Conservation (phyloP, 2,888 invertebrate species). For the Calephelis perditalis region DNA sequence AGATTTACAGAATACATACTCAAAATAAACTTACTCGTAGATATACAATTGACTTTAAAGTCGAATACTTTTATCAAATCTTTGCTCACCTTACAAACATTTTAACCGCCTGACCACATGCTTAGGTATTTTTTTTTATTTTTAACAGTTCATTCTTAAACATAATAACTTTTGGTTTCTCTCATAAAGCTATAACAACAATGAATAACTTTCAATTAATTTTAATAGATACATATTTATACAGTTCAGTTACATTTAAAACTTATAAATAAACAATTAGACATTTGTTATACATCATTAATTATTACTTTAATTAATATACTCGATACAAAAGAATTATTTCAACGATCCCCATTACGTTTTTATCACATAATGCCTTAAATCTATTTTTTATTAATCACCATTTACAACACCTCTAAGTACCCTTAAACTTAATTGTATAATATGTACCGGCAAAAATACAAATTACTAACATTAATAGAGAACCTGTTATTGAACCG, state of each 20-base stretch:
- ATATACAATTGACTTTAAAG: slow-evolving; percentile 5
- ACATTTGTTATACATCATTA: slow-evolving; percentile 37
- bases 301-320: slow-evolving; percentile 4
- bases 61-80: slow-evolving; percentile 1
- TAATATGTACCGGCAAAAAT: slow-evolving; percentile 57
- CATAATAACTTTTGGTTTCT: slow-evolving; percentile 73
- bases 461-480: slow-evolving; percentile 35
- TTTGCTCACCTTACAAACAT: not conserved
- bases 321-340: slow-evolving; percentile 44
- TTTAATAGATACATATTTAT: slow-evolving; percentile 46
- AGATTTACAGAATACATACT: not conserved
- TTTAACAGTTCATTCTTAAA: slow-evolving; percentile 49
- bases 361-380: slow-evolving; percentile 60
- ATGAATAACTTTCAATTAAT: slow-evolving; percentile 57
- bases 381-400: slow-evolving; percentile 40
- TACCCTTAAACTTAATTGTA: slow-evolving; percentile 69
- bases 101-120: slow-evolving; percentile 2
- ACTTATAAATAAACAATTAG: slow-evolving; percentile 41
- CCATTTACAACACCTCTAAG: slow-evolving; percentile 39
- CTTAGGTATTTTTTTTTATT: slow-evolving; percentile 10
- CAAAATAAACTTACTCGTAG: not conserved
- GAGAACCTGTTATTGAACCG: slow-evolving; percentile 15
- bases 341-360: slow-evolving; percentile 42
- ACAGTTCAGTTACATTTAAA: slow-evolving; percentile 34
- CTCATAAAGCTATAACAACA: slow-evolving; percentile 74